Conservation (phyloP, 1,140 invertebrate species). For the Dendroctonus valens region DNA sequence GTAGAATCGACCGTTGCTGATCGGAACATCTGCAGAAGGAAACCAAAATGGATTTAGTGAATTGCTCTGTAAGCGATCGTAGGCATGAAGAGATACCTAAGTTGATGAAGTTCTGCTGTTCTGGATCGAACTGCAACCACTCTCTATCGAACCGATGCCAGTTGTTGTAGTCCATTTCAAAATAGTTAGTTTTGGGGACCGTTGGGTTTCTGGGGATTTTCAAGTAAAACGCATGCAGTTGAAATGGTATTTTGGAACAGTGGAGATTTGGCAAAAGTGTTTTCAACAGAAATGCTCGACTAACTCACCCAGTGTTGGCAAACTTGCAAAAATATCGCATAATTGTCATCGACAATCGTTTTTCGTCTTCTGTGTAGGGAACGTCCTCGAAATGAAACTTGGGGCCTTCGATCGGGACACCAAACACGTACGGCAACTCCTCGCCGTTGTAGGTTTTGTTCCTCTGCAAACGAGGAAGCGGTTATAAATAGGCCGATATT, state of each 20-base stretch:
- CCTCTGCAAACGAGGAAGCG: constrained; percentile 33
- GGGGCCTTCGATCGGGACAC: constrained; percentile 76
- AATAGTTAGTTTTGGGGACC: constrained; percentile 55
- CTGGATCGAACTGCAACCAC: constrained; percentile 76
- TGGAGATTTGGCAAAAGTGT: neutral
- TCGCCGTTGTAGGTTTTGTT: constrained; percentile 62
- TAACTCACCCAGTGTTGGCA: constrained; percentile 75
- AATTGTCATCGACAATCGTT: constrained; percentile 74
- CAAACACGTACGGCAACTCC: constrained; percentile 88
- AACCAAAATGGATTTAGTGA: neutral
- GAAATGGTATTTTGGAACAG: too few species aligned
- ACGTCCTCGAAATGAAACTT: constrained; percentile 68
- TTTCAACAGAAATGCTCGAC: constrained; percentile 3
- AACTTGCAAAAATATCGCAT: constrained; percentile 90
- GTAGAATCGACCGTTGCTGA: constrained; percentile 62
- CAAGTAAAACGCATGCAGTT: neutral
- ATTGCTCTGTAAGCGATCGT: neutral
- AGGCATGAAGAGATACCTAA: constrained; percentile 57
- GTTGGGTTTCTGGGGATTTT: constrained; percentile 67
- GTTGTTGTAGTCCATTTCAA: constrained; percentile 59
- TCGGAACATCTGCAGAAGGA: constrained; percentile 60
- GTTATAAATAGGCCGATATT: constrained; percentile 6
- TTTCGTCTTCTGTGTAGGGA: constrained; percentile 73
- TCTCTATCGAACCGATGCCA: constrained; percentile 68
- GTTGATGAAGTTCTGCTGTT: constrained; percentile 71